Base-by-base conservation (phyloP, 92 coral and sea anemone species). In the Umimayanthus kanabou region DNA sequence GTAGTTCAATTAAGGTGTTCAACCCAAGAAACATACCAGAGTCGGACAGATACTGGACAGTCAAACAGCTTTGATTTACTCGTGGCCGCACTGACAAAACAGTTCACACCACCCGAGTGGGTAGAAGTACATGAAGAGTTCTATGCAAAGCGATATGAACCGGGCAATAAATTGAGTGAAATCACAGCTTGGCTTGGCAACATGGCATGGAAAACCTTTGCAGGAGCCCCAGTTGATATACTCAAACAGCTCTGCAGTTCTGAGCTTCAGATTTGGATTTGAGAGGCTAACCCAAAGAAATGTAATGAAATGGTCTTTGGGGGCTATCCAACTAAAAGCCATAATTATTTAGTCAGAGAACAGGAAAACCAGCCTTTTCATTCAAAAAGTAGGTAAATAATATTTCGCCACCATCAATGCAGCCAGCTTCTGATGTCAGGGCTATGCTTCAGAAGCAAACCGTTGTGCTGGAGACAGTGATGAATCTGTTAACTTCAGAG, bases 361-460 rank as follows among this genome's bases (percentile, higher is more conserved):
- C 16, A 14, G 82, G 83, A 43, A 43, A 65, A 9, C 33, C n/a
- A 16, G 83, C 43, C 42, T 57, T 18, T 11, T 43, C 43, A 47
- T 47, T 0, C 53, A 7, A 7, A 7, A 47, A 47, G 9, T 7
- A 7, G 53, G 18, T 53, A 53, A 53, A 53, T 18, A 53, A 53
- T 2, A 53, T 53, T 53, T 14, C 4, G 18, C 75, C 47, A n/a
- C 58, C 30, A 29, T 80, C 69, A 18, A 7, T 82, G 2, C 6
- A 0, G 14, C 69, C 55, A 26, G 33, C 55, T 22, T 64, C 33
- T 30, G 77, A 72, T 22, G 76, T 45, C 65, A 81, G 2, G 40
- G 83, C 79, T 47, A 49, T 90, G 9, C 65, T 90, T 39, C 67
- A 79, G 81, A 50, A 79, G 73, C 79, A 90, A 6, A 90, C 70